Percentiles rank a stretch among this genome's conserved stretches.
Evolutionary conservation across 2,888 invertebrate species (phyloP).

Genomic region (Hedya salicella): DNA sequence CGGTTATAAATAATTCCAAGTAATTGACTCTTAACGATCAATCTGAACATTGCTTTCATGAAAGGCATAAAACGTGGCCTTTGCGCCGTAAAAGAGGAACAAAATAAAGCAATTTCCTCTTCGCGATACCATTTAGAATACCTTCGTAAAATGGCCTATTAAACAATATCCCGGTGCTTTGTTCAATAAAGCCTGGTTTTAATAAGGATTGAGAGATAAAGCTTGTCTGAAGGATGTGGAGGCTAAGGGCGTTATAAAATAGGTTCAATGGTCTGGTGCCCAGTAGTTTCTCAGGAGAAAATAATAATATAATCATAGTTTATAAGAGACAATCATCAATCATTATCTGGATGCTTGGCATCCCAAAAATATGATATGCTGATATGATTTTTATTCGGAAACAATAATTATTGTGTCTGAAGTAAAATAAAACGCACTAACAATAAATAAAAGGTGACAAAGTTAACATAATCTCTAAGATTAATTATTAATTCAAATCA

Average conservation of each 20-base stretch:
- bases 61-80: slow-evolving; percentile 35
- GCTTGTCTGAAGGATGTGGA: slow-evolving; percentile 3
- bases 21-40: slow-evolving; percentile 23
- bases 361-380: too few relatives aligned
- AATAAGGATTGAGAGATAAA: slow-evolving; percentile 34
- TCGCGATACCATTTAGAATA: slow-evolving; percentile 37
- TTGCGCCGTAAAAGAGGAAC: slow-evolving; percentile 28
- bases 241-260: background rate
- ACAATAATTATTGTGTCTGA: too few relatives aligned
- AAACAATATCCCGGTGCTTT: slow-evolving; percentile 32
- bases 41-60: slow-evolving; percentile 26
- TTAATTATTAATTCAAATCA: too few relatives aligned
- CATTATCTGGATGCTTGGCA: too few relatives aligned
- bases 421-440: too few relatives aligned
- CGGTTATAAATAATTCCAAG: background rate
- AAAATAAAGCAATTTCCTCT: slow-evolving; percentile 42
- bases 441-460: too few relatives aligned
- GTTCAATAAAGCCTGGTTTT: slow-evolving; percentile 25
- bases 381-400: too few relatives aligned
- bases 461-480: too few relatives aligned
- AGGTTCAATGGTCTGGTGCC: background rate
- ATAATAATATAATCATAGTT: too few relatives aligned
- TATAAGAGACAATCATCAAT: too few relatives aligned
- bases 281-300: background rate
- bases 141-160: slow-evolving; percentile 33